Conservation (phyloP, 2,113 vertebrate genomes). For the Percina caprodes region DNA sequence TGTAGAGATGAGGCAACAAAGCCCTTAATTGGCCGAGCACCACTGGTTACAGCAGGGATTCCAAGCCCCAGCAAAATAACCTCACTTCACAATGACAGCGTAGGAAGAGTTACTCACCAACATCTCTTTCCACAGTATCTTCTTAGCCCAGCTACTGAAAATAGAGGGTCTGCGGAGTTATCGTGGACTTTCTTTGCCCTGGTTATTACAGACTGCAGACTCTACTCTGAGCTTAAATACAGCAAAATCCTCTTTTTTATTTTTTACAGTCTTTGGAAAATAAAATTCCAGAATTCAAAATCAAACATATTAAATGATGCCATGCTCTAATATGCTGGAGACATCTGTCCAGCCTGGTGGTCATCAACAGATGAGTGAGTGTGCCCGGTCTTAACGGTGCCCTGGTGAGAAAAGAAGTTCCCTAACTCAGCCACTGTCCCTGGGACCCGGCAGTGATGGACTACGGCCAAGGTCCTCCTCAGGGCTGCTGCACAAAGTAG, state of each 20-base stretch:
- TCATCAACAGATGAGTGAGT: conserved; percentile 49
- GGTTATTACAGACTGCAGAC: not conserved
- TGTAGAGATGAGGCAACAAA: conserved; percentile 31
- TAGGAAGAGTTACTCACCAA: not conserved
- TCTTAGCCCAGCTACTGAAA: not conserved
- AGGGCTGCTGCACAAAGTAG: conserved; percentile 44
- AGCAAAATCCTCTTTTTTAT: not conserved
- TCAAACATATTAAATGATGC: conserved; percentile 33
- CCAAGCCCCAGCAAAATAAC: conserved; percentile 33
- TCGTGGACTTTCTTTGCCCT: not conserved
- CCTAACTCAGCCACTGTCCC: conserved; percentile 59
- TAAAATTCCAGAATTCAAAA: not conserved
- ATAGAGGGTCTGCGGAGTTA: not conserved
- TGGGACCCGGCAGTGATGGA: conserved; percentile 63
- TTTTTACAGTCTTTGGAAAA: not conserved
- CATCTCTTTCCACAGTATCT: not conserved
- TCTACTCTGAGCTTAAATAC: not conserved
- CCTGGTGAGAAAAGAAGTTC: conserved; percentile 36
- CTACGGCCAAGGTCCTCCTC: conserved; percentile 35
- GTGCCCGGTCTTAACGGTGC: conserved; percentile 31
- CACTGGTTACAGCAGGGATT: conserved; percentile 52
- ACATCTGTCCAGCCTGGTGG: conserved; percentile 50
- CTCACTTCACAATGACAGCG: conserved; percentile 28
- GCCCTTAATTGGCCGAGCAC: conserved; percentile 72
- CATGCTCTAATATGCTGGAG: conserved; percentile 38